Evolutionary conservation across 2,113 vertebrate species (phyloP).

Genomic region (Amazona vittata): DNA sequence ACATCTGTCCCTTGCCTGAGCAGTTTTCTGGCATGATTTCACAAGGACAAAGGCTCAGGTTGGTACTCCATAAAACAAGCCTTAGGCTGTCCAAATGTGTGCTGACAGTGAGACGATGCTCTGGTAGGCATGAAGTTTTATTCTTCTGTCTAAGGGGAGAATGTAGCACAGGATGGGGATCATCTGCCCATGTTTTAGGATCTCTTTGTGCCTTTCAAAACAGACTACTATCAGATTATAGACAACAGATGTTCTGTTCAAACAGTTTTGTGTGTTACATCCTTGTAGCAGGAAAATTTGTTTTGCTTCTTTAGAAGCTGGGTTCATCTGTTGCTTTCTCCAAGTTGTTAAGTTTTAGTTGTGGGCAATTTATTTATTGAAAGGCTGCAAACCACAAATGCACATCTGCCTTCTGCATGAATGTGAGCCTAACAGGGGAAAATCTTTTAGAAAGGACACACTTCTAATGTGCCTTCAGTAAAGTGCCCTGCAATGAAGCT

Average conservation of each 20-base stretch:
- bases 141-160: neutral
- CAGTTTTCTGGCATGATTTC: conserved; percentile 19
- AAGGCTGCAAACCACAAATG: neutral
- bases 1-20: conserved; percentile 42
- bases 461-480: neutral
- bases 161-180: neutral
- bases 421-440: neutral
- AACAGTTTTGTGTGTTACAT: neutral
- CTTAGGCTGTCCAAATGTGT: neutral
- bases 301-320: neutral
- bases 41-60: conserved; percentile 55
- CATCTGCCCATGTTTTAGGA: conserved; percentile 21
- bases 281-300: neutral
- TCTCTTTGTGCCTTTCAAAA: neutral
- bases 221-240: neutral
- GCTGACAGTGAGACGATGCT: neutral
- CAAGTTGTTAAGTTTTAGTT: neutral
- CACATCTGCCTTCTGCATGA: neutral
- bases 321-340: neutral
- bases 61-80: conserved; percentile 41
- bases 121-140: neutral
- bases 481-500: neutral
- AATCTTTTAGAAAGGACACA: neutral
- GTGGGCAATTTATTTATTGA: neutral
- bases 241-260: conserved; percentile 32